Conservation (phyloP, 2,888 invertebrate genomes). For the Molorchus minor region DNA sequence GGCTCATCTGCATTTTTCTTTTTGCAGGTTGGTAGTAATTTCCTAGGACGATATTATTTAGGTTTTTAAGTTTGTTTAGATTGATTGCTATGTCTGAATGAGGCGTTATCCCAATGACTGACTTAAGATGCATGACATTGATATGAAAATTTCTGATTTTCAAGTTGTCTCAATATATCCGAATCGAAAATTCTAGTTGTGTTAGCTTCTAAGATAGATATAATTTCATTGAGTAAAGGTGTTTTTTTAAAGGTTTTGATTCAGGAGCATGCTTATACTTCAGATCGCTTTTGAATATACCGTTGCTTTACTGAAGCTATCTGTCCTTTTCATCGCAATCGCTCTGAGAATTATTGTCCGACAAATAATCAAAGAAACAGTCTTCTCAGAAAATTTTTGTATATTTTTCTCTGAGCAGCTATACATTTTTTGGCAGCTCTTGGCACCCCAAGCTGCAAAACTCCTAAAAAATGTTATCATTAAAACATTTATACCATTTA, state of each 20-base stretch:
- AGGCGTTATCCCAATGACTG: slow-evolving; percentile 37
- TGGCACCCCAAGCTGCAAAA: slow-evolving; percentile 91
- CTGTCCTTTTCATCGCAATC: slow-evolving; percentile 44
- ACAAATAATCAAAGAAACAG: slow-evolving; percentile 54
- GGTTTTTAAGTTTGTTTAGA: slow-evolving; percentile 61
- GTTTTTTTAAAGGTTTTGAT: no score
- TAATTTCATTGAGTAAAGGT: slow-evolving; percentile 74
- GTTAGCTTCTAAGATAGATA: slow-evolving; percentile 73
- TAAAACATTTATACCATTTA: no score
- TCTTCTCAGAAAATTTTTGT: slow-evolving; percentile 66
- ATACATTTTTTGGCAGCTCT: slow-evolving; percentile 81
- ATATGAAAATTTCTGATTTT: slow-evolving; percentile 50
- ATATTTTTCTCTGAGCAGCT: slow-evolving; percentile 82
- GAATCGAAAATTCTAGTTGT: slow-evolving; percentile 67
- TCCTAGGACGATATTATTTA: slow-evolving; percentile 61
- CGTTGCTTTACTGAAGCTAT: slow-evolving; percentile 35
- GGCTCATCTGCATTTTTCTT: no score
- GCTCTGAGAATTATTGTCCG: slow-evolving; percentile 38
- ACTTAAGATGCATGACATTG: slow-evolving; percentile 49
- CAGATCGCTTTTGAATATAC: slow-evolving; percentile 39
- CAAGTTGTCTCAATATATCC: slow-evolving; percentile 64
- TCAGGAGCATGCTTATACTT: slow-evolving; percentile 46
- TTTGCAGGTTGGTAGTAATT: slow-evolving; percentile 49
- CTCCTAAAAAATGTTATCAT: slow-evolving; percentile 63
- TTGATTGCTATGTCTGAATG: slow-evolving; percentile 65